phyloP scores from a whole-genome alignment of 1,140 invertebrate genomes.

The Marisa cornuarietis region DNA sequence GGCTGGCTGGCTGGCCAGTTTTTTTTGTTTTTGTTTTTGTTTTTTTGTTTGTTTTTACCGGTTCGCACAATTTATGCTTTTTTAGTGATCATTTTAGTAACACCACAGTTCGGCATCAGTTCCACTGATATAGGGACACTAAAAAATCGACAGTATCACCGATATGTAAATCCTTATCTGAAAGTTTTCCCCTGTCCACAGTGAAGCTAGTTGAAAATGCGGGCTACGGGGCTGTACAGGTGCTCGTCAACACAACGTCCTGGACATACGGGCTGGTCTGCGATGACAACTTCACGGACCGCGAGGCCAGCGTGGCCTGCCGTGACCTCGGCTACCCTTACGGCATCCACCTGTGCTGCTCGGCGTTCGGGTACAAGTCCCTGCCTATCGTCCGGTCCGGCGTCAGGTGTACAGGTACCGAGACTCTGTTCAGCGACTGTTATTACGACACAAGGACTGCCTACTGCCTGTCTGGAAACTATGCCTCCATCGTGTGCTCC shows the following conservation, averaged over 20 bases:
- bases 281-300: constrained; percentile 42
- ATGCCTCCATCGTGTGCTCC: constrained; percentile 52
- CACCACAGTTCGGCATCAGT: no score
- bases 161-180: no score
- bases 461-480: constrained; percentile 24
- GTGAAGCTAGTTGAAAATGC: constrained; percentile 35
- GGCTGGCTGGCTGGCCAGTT: no score
- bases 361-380: constrained; percentile 35
- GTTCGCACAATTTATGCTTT: no score
- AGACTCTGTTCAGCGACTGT: constrained; percentile 37
- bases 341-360: constrained; percentile 45
- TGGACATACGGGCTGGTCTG: constrained; percentile 40
- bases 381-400: constrained; percentile 16
- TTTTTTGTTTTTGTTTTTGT: no score
- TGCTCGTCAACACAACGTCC: constrained; percentile 29
- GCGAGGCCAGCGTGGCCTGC: constrained; percentile 42
- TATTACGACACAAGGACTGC: constrained; percentile 34
- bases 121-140: no score
- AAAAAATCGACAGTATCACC: no score
- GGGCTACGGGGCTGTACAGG: constrained; percentile 40
- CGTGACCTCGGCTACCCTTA: constrained; percentile 42
- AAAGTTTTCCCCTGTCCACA: constrained; percentile 8
- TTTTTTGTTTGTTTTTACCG: no score
- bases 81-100: no score
- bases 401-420: constrained; percentile 41